A percentile compares a stretch with the other conserved stretches of the same genome.
These are phyloP conservation scores for Cheilosia pagana DNA, from an alignment of 2,888 invertebrate species.

Conservation along the genomic window DNA sequence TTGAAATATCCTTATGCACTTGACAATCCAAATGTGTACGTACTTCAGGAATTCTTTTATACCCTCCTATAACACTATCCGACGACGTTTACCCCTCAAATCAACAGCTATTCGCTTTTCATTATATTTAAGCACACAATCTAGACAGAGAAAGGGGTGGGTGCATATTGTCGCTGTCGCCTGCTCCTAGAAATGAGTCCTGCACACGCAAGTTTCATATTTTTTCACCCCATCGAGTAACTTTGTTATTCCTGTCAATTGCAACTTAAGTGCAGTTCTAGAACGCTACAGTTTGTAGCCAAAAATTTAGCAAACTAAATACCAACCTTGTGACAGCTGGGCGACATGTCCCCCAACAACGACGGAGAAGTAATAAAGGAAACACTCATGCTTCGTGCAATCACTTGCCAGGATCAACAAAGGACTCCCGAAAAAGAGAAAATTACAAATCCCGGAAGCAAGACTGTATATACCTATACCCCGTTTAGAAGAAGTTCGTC, in stretches of 20 bases:
- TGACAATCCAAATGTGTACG: neutral
- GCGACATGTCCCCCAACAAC: conserved; percentile 21
- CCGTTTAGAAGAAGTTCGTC: conserved; percentile 2
- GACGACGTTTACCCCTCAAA: conserved; percentile 9
- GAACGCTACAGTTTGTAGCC: neutral
- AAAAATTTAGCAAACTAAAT: conserved; percentile 29
- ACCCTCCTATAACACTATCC: neutral
- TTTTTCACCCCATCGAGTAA: conserved; percentile 27
- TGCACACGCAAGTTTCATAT: conserved; percentile 62
- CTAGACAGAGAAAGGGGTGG: conserved; percentile 1
- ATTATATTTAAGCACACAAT: conserved; percentile 20
- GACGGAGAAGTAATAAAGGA: conserved; percentile 17
- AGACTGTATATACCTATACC: neutral
- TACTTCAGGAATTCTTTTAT: conserved; percentile 7
- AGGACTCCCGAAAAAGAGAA: conserved; percentile 13
- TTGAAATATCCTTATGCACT: neutral
- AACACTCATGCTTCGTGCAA: conserved; percentile 42
- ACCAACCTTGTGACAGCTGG: conserved; percentile 38
- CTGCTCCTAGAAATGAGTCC: conserved; percentile 34
- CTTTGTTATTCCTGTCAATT: conserved; percentile 41
- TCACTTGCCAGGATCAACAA: conserved; percentile 35
- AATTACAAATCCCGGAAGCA: conserved; percentile 10
- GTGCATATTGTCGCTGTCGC: conserved; percentile 26
- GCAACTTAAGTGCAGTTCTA: conserved; percentile 63
- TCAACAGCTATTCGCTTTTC: conserved; percentile 7